phyloP scores from a whole-genome alignment of 2,113 vertebrate species.

The Falcunculus frontatus region DNA sequence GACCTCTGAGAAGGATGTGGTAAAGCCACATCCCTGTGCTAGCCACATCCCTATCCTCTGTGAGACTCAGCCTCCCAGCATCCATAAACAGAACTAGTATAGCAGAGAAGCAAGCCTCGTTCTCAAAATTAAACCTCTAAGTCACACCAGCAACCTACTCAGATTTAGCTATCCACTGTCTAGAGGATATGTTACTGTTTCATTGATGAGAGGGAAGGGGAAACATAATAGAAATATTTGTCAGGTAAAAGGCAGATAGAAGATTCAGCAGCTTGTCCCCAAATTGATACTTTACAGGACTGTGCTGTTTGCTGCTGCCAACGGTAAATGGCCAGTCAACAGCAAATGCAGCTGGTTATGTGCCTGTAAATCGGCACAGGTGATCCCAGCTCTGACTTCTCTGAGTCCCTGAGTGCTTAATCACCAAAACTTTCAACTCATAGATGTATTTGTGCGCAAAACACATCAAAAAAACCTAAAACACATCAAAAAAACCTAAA shows the following conservation, averaged over 20 bases:
- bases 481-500: neutral
- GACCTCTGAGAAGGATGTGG: neutral
- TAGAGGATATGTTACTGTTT: neutral
- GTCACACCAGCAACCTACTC: neutral
- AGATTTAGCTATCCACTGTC: neutral
- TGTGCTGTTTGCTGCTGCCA: neutral
- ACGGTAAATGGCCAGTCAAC: neutral
- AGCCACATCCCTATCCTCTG: too few relatives aligned
- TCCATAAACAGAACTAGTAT: neutral
- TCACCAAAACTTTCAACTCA: neutral
- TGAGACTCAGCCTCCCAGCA: neutral
- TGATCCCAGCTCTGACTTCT: neutral
- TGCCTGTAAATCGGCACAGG: neutral
- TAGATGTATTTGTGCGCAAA: neutral
- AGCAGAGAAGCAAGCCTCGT: neutral
- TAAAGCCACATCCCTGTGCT: neutral
- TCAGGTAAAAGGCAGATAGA: neutral
- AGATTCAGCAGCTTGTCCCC: neutral
- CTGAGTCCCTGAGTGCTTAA: neutral
- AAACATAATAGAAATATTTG: slow-evolving; percentile 23
- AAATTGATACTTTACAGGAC: neutral
- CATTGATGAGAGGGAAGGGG: neutral
- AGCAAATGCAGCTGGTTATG: neutral
- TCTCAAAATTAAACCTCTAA: slow-evolving; percentile 1
- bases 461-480: neutral